Base-by-base conservation (phyloP, 2,888 invertebrate species). In the Apodemia hepburni region DNA sequence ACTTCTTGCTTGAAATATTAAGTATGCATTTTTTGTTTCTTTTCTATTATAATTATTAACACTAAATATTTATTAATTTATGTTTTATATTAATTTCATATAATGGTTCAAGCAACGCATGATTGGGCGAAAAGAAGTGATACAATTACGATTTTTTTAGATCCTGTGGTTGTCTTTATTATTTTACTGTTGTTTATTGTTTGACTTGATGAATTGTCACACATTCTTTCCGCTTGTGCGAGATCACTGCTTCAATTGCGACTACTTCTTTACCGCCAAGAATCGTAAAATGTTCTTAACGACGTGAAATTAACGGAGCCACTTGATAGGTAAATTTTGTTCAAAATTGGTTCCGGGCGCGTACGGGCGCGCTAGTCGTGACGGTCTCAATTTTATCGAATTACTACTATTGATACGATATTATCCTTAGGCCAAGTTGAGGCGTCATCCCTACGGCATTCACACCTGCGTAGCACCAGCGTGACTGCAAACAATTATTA, bases 371-470 rank as follows among this genome's bases (percentile, higher is more conserved):
- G 77, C 81, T 74, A 77, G 73, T 75, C 76, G 75, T 71, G 67
- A 64, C 66, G 65, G 64, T 18, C 27, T 54, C 27, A 54, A 27
- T 6, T 54, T 15, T 54, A 54, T 61, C 61, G 63, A 61, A 63
- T 62, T 67, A 66, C 66, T 66, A 66, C 69, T 71, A 73, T 71
- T 72, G 67, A 72, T 73, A 64, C 74, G 71, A 80, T 90, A 77
- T 90, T 81, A 80, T 90, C 81, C 89, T 80, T 92, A 92, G 92
- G 92, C 87, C 91, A 89, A 85, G 82, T 92, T 86, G 92, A 92
- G 81, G 89, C 87, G 84, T 84, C 85, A 76, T 82, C 90, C 76
- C 85, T 86, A 69, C 87, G 87, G 79, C 86, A 86, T 74, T 84
- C 87, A 71, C 85, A 88, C 70, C 88, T 87, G 72, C 89, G 86